Evolutionary conservation across 2,113 vertebrate species (phyloP), one percentile per base, ranked within the genome.

Genomic region (Silurus asotus): DNA sequence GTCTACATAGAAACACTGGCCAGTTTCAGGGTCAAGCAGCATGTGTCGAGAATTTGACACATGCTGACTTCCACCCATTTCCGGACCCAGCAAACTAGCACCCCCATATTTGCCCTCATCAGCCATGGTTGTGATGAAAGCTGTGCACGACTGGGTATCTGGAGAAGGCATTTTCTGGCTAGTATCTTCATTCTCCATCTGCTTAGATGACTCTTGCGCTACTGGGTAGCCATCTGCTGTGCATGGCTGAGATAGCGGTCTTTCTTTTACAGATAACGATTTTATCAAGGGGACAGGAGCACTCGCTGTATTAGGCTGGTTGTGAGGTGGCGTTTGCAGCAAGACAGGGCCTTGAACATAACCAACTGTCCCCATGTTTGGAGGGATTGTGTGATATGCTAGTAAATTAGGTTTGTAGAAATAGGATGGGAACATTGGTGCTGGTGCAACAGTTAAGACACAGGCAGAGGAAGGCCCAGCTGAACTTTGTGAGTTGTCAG

Each of bases 1-100:
- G 86, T 96, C 95, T 89, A 96, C 79, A 14, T 94, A 96, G 89
- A 96, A 96, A 89, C 91, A 95, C 11, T 89, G 94, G 6, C 96
- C 96, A 0, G 92, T 96, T 91, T 94, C 92, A 0, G 96, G 95
- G 84, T 98, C 96, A 2, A 96, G 84, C 0, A 96, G 91, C 90
- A 97, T 72, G 83, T 93, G 96, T 4, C 92, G 91, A 76, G 90
- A 87, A 0, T 25, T 0, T 15, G 92, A 13, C 0, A 83, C 87
- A 23, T 80, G 56, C 0, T 87, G 45, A 49, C 70, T 72, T 83
- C 77, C 84, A 56, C 84, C 58, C 45, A 64, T 25, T 80, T 88
- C 82, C n/a, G 80, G 81, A 85, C 49, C 74, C 56, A 87, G 23
- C 45, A 79, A 62, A 55, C 83, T 76, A 58, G 72, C 59, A 48